Evolutionary conservation across 2,113 vertebrate species (phyloP).

Genomic region (Synchiropus splendidus): DNA sequence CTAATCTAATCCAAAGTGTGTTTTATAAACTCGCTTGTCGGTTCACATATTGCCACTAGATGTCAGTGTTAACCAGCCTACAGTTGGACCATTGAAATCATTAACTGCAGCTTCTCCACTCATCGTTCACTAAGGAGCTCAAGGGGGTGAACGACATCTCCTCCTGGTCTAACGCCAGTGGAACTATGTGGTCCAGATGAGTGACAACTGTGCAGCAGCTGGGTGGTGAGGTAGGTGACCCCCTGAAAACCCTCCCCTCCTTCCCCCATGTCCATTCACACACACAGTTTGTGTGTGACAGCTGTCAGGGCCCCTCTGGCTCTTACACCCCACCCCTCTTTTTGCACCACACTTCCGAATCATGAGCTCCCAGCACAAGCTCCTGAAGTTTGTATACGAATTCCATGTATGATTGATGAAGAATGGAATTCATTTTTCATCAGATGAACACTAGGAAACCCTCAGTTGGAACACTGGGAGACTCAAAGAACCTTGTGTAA

Average conservation of each 20-base stretch:
- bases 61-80: too few relatives aligned
- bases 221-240: slow-evolving; percentile 23
- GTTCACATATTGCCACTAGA: too few relatives aligned
- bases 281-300: slow-evolving; percentile 46
- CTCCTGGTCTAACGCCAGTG: background rate
- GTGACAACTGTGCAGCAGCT: slow-evolving; percentile 54
- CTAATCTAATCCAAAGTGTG: too few relatives aligned
- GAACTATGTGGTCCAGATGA: slow-evolving; percentile 42
- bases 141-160: background rate
- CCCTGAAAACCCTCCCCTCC: background rate
- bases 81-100: too few relatives aligned
- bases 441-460: too few relatives aligned
- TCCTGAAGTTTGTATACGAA: too few relatives aligned
- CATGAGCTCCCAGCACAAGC: slow-evolving; percentile 36
- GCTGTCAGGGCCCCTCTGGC: slow-evolving; percentile 36
- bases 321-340: slow-evolving; percentile 30
- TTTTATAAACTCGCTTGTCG: too few relatives aligned
- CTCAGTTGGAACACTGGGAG: too few relatives aligned
- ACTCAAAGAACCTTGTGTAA: too few relatives aligned
- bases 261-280: slow-evolving; percentile 21
- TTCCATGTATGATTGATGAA: too few relatives aligned
- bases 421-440: too few relatives aligned
- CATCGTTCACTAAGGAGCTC: background rate
- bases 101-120: too few relatives aligned
- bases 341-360: slow-evolving; percentile 36